Base-by-base conservation (phyloP, 2,888 invertebrate species). In the Chalcis sispes region DNA sequence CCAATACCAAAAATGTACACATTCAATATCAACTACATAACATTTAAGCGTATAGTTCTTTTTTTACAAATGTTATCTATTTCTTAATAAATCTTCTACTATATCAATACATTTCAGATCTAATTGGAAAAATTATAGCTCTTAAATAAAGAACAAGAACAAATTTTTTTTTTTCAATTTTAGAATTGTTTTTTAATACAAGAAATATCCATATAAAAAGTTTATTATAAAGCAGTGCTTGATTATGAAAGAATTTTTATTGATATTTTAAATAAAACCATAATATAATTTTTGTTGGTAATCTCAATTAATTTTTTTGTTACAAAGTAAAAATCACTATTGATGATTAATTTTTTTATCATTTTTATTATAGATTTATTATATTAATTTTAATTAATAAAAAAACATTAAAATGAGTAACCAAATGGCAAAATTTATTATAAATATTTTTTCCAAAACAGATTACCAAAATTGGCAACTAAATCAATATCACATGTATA, bases 1-100 rank as follows among this genome's bases (percentile, higher is more conserved):
- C 80, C 80, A 83, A 82, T 83, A 82, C 80, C 82, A 81, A 81
- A 83, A 86, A 86, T 86, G 79, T 85, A 85, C 83, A 85, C 83
- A 83, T 81, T 84, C 81, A 83, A 83, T 83, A 84, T 82, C 79
- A 54, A 65, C 73, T 74, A 61, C 56, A 65, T 59, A 70, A 73
- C 59, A 54, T 73, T 81, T 80, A 83, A 81, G 80, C 80, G 80
- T 81, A 82, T 69, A 80, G 80, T 80, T 80, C 81, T 86, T 85
- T n/a, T n/a, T 85, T 82, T 85, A 85, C 83, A 86, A 77, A 80
- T 81, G 80, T 81, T 10, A 36, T 82, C 79, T 83, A 84, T 80
- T 76, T 78, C 80, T 82, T 84, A 83, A 80, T 80, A 81, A 81
- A 81, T 81, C 77, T 81, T 83, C 81, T 82, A 25, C 32, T 62